A percentile compares a stretch with the other conserved stretches of the same genome.
phyloP scores from a whole-genome alignment of 2,888 invertebrate genomes.

The Linhomoeus sp. region DNA sequence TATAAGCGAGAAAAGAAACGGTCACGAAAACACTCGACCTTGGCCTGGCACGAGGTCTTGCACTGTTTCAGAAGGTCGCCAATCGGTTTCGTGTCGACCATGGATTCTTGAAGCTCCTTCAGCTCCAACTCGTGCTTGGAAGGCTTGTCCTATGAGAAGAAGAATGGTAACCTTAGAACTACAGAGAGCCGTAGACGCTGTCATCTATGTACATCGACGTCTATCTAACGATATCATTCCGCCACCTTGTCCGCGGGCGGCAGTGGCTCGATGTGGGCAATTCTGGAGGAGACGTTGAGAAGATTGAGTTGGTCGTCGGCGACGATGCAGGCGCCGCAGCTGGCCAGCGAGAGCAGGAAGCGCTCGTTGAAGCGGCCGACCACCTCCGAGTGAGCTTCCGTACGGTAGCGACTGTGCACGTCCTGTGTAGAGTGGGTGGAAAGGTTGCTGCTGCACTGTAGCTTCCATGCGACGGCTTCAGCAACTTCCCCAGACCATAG shows the following conservation, averaged over 20 bases:
- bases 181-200: too few relatives aligned
- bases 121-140: conserved; percentile 41
- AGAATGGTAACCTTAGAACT: too few relatives aligned
- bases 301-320: conserved; percentile 79
- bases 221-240: too few relatives aligned
- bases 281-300: conserved; percentile 72
- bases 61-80: conserved; percentile 69
- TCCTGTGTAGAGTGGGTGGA: neutral
- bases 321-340: conserved; percentile 68
- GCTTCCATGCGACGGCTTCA: too few relatives aligned
- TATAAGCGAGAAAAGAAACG: neutral
- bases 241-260: conserved; percentile 8
- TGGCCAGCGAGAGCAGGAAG: conserved; percentile 67
- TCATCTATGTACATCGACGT: too few relatives aligned
- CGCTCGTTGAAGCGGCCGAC: conserved; percentile 89
- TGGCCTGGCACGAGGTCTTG: conserved; percentile 66
- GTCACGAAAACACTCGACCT: conserved; percentile 4
- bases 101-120: conserved; percentile 51
- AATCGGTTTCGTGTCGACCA: conserved; percentile 75
- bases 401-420: conserved; percentile 78
- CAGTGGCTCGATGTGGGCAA: conserved; percentile 55
- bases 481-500: conserved; percentile 59
- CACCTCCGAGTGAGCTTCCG: conserved; percentile 76
- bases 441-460: too few relatives aligned
- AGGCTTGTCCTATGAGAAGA: conserved; percentile 11